Conservation (phyloP, 1,140 invertebrate genomes). For the Trinorchestia longiramus region DNA sequence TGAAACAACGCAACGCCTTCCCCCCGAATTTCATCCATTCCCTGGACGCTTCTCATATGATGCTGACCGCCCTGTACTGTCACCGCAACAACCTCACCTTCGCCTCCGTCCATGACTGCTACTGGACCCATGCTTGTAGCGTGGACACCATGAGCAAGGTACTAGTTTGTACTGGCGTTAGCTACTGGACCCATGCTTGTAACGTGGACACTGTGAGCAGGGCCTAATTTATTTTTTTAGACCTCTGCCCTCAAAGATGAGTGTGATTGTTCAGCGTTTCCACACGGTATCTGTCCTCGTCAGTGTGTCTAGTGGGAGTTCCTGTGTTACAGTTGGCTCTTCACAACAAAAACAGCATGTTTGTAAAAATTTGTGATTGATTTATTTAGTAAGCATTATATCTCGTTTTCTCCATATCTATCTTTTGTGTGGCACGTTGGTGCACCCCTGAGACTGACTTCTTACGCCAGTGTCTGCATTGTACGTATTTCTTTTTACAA, state of each 20-base stretch:
- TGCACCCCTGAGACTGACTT: too few relatives aligned
- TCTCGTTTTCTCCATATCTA: too few relatives aligned
- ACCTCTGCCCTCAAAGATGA: neutral
- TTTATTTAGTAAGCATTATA: too few relatives aligned
- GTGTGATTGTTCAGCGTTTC: neutral
- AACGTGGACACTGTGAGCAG: neutral
- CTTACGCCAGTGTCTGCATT: too few relatives aligned
- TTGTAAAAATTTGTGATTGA: neutral
- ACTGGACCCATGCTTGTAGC: constrained; percentile 95
- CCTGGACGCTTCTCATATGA: constrained; percentile 98
- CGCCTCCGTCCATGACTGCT: constrained; percentile 98
- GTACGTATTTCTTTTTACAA: too few relatives aligned
- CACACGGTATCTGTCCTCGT: neutral
- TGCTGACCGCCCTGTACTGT: constrained; percentile 94
- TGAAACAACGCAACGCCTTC: constrained; percentile 98
- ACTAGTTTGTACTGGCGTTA: neutral
- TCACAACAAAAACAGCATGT: neutral
- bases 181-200: too few relatives aligned
- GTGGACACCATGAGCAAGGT: constrained; percentile 93
- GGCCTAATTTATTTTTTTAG: neutral
- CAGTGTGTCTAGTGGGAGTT: neutral
- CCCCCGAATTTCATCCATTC: constrained; percentile 99
- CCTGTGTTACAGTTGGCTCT: neutral
- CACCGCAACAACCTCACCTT: constrained; percentile 87
- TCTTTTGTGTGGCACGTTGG: too few relatives aligned